Conservation (phyloP, 1,140 invertebrate genomes). For the silkworm (Bombyx mori) region DNA sequence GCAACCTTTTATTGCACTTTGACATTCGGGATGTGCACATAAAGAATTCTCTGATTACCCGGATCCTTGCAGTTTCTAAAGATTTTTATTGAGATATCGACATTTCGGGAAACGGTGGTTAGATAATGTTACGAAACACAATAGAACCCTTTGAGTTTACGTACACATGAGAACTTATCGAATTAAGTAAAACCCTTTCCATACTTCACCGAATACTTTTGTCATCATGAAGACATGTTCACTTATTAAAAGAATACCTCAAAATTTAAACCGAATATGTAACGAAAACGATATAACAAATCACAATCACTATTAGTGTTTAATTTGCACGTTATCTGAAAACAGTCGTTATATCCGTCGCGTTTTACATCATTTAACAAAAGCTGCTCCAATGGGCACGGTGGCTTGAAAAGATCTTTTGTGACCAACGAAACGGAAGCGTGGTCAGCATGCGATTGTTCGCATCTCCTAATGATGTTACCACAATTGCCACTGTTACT, state of each 20-base stretch:
- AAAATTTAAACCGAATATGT: too few species aligned
- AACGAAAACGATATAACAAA: too few species aligned
- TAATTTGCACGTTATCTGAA: too few species aligned
- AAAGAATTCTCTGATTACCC: conserved; percentile 55
- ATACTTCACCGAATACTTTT: too few species aligned
- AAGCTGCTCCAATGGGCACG: not conserved
- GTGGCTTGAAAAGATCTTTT: conserved; percentile 41
- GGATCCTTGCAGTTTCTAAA: conserved; percentile 33
- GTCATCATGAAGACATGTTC: too few species aligned
- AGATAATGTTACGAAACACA: conserved; percentile 41
- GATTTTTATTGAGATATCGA: conserved; percentile 62
- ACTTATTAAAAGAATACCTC: too few species aligned
- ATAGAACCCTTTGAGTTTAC: conserved; percentile 51
- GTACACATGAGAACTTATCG: conserved; percentile 45
- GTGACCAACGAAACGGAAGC: conserved; percentile 35
- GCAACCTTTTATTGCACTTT: conserved; percentile 66
- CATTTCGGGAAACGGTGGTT: conserved; percentile 55
- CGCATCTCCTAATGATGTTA: conserved; percentile 33
- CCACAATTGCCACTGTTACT: conserved; percentile 53
- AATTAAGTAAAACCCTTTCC: conserved; percentile 9
- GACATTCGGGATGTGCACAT: conserved; percentile 52
- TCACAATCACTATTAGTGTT: too few species aligned
- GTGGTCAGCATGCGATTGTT: conserved; percentile 4
- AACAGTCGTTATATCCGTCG: too few species aligned
- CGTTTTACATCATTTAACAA: too few species aligned